phyloP scores from a whole-genome alignment of 1,140 invertebrate species.

The Drosophila sucinea region DNA sequence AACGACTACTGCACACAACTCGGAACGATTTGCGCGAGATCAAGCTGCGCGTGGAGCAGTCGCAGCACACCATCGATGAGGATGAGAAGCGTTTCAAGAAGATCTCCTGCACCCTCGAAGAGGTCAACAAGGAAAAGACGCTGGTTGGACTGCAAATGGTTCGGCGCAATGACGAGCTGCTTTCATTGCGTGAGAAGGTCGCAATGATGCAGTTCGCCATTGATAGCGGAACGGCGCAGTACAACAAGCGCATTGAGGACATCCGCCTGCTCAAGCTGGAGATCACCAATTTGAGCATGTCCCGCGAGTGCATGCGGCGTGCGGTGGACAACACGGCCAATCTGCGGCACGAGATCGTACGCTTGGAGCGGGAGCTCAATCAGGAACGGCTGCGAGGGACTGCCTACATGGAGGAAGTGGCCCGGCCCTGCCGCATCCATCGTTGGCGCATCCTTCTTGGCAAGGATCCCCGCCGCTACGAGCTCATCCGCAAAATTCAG shows the following conservation, averaged over 20 bases:
- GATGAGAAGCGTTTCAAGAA: slow-evolving; percentile 84
- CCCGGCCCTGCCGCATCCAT: slow-evolving; percentile 92
- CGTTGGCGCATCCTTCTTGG: slow-evolving; percentile 89
- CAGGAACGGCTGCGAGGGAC: slow-evolving; percentile 88
- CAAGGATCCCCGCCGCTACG: slow-evolving; percentile 87
- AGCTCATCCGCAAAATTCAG: slow-evolving; percentile 88
- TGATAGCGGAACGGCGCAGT: slow-evolving; percentile 87
- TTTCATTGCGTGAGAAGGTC: slow-evolving; percentile 88
- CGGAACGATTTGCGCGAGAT: slow-evolving; percentile 84
- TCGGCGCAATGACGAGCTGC: slow-evolving; percentile 89
- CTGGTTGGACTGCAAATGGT: slow-evolving; percentile 89
- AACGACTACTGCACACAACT: slow-evolving; percentile 79
- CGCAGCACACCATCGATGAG: slow-evolving; percentile 76
- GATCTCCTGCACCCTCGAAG: slow-evolving; percentile 87
- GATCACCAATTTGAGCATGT: slow-evolving; percentile 87
- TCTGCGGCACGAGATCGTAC: slow-evolving; percentile 88
- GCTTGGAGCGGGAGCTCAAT: slow-evolving; percentile 89
- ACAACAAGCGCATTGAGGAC: slow-evolving; percentile 89
- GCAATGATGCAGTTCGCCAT: slow-evolving; percentile 87
- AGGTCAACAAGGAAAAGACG: slow-evolving; percentile 87
- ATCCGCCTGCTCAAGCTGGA: slow-evolving; percentile 90
- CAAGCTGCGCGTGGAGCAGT: slow-evolving; percentile 84
- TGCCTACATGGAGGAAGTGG: slow-evolving; percentile 89
- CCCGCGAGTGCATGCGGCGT: slow-evolving; percentile 86
- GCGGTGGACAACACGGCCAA: slow-evolving; percentile 86